phyloP scores from a whole-genome alignment of 2,888 invertebrate genomes.

The Athripsodes cinereus region DNA sequence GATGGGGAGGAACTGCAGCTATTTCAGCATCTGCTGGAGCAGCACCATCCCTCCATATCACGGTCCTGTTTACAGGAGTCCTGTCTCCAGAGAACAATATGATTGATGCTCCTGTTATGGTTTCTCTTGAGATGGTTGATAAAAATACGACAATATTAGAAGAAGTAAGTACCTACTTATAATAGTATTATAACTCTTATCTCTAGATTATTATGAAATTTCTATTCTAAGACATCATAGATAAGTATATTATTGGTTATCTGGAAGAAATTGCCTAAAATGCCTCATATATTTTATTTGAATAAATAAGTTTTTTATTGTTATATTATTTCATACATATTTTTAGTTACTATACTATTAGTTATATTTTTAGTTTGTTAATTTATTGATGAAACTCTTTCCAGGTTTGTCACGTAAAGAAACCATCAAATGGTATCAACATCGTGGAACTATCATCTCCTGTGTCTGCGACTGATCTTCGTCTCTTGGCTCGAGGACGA shows the following conservation, averaged over 20 bases:
- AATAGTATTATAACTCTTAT: too few species aligned
- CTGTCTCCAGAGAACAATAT: constrained; percentile 60
- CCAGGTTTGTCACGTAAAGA: constrained; percentile 58
- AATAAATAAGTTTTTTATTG: too few species aligned
- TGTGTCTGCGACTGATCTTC: constrained; percentile 67
- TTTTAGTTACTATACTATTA: too few species aligned
- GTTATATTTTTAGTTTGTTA: too few species aligned
- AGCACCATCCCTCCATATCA: constrained; percentile 74
- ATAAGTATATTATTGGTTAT: too few species aligned
- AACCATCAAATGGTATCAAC: constrained; percentile 72
- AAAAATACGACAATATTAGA: constrained; percentile 68
- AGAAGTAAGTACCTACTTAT: constrained; percentile 62
- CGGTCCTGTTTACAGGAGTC: constrained; percentile 76
- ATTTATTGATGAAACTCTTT: too few species aligned
- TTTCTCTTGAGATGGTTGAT: constrained; percentile 64
- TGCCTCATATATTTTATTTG: too few species aligned
- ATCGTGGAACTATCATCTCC: constrained; percentile 73
- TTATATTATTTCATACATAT: too few species aligned
- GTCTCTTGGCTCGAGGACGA: constrained; percentile 71
- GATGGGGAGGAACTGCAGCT: constrained; percentile 81
- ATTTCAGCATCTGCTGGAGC: constrained; percentile 76
- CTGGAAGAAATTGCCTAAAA: too few species aligned
- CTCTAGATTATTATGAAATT: too few species aligned
- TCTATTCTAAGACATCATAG: too few species aligned
- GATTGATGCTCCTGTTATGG: constrained; percentile 60